Conservation (phyloP, 2,888 invertebrate genomes). For the Drosophila phalerata region DNA sequence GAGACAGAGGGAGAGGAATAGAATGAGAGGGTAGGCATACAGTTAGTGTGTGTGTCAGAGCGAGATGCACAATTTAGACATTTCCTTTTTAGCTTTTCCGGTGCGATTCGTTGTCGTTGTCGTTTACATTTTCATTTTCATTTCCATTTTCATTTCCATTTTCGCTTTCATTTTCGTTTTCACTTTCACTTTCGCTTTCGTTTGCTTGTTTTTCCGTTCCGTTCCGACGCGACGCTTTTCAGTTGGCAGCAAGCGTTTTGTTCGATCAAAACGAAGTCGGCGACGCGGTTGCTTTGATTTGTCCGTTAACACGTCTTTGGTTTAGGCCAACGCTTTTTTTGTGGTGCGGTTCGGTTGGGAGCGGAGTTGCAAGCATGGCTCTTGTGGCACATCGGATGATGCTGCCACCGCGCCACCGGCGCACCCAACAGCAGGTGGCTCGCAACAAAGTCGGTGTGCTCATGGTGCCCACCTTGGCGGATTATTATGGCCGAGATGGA, state of each 20-base stretch:
- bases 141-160: too few species aligned
- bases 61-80: conserved; percentile 44
- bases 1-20: conserved; percentile 3
- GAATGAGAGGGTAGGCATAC: not conserved
- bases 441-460: conserved; percentile 80
- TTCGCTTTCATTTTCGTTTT: conserved; percentile 34
- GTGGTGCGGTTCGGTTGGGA: not conserved
- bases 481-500: conserved; percentile 55
- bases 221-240: conserved; percentile 37
- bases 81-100: conserved; percentile 70
- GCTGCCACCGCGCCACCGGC: conserved; percentile 68
- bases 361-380: conserved; percentile 65
- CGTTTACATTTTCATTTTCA: conserved; percentile 17
- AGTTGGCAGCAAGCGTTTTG: conserved; percentile 72
- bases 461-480: conserved; percentile 71
- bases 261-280: conserved; percentile 65
- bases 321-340: not conserved
- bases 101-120: conserved; percentile 58
- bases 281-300: conserved; percentile 44
- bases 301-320: not conserved
- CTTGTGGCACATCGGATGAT: conserved; percentile 83
- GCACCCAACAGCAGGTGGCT: conserved; percentile 67
- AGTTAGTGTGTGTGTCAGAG: conserved; percentile 34
- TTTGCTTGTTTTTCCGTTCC: conserved; percentile 34
- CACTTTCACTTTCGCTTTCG: conserved; percentile 37